These are phyloP conservation scores for Girardia tigrina DNA, from an alignment of 2,888 invertebrate genomes.

Conservation along the genomic window DNA sequence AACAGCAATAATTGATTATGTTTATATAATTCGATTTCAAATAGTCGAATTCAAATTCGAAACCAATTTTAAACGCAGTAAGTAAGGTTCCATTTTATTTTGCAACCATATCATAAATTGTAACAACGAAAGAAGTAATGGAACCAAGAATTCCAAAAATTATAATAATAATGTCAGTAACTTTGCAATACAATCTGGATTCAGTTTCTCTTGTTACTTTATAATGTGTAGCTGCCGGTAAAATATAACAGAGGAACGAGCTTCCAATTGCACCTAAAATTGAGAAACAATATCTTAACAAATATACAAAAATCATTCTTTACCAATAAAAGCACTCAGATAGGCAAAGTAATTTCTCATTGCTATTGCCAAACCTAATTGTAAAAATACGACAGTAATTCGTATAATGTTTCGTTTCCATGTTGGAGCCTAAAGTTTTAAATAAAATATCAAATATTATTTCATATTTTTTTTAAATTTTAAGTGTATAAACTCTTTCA, in stretches of 20 bases:
- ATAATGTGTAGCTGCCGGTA: conserved; percentile 46
- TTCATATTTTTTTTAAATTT: no score
- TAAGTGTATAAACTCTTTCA: no score
- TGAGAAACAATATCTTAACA: neutral
- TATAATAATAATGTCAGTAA: conserved; percentile 43
- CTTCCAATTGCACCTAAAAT: conserved; percentile 46
- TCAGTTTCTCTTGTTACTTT: conserved; percentile 38
- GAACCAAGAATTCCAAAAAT: conserved; percentile 40
- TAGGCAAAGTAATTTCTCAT: conserved; percentile 45
- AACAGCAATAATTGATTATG: no score
- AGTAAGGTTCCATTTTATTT: no score
- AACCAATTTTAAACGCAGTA: no score
- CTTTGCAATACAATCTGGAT: conserved; percentile 34
- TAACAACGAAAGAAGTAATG: conserved; percentile 29
- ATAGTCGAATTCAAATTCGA: no score
- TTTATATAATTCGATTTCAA: no score
- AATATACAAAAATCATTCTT: conserved; percentile 25
- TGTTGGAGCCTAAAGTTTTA: conserved; percentile 40
- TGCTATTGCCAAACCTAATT: conserved; percentile 43
- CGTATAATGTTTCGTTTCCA: conserved; percentile 46
- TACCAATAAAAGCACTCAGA: conserved; percentile 44
- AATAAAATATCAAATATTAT: neutral
- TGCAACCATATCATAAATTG: neutral
- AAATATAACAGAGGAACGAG: conserved; percentile 43
- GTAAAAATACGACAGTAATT: conserved; percentile 40